phyloP scores from a whole-genome alignment of 2,797 vertebrate species.

The Margarornis squamiger region DNA sequence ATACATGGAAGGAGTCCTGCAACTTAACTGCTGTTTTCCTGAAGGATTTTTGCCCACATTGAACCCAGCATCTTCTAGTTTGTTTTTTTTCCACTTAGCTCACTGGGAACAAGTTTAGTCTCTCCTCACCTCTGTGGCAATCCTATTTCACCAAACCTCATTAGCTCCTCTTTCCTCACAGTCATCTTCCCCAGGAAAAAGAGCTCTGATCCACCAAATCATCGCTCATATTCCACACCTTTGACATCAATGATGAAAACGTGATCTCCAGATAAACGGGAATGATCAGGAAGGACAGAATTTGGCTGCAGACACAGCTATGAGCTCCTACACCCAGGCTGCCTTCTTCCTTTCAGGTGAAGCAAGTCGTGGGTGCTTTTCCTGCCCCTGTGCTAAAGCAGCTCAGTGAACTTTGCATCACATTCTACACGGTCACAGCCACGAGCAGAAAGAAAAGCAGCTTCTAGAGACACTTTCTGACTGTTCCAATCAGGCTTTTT shows the following conservation, averaged over 20 bases:
- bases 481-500: neutral
- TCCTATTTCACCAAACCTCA: neutral
- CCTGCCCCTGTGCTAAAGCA: neutral
- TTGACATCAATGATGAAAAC: neutral
- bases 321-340: rapidly evolving
- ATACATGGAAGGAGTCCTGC: neutral
- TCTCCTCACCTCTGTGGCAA: neutral
- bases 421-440: neutral
- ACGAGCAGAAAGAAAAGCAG: neutral
- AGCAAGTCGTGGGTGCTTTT: neutral
- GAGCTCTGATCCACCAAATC: neutral
- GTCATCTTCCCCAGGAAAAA: neutral
- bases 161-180: neutral
- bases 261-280: neutral
- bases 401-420: neutral
- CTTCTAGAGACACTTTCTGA: neutral
- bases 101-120: neutral
- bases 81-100: neutral
- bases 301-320: neutral
- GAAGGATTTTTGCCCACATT: neutral
- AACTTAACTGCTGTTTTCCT: neutral
- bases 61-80: neutral
- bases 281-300: neutral
- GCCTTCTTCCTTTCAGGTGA: neutral
- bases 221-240: neutral